Conservation (phyloP, 2,797 vertebrate species). For the Karalla daura region DNA sequence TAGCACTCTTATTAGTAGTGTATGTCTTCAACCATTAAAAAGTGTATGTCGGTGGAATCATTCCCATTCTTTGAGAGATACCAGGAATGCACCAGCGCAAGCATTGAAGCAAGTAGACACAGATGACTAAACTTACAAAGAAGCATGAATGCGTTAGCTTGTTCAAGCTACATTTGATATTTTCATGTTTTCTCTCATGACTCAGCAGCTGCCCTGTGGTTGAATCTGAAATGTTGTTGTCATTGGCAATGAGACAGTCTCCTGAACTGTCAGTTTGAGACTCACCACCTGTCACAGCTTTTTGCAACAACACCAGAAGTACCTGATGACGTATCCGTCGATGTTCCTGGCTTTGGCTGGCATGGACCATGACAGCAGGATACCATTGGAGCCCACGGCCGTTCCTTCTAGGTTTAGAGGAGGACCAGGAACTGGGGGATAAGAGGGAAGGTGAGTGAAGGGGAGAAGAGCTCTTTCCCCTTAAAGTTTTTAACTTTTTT, state of each 20-base stretch:
- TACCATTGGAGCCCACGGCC: conserved; percentile 94
- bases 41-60: neutral
- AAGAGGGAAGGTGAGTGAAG: neutral
- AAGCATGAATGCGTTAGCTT: no score
- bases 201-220: neutral
- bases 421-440: conserved; percentile 78
- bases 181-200: conserved; percentile 3
- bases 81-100: neutral
- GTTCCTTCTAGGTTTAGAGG: conserved; percentile 88
- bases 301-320: conserved; percentile 4
- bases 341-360: conserved; percentile 81
- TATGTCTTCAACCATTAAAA: neutral
- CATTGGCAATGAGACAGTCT: neutral
- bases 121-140: neutral
- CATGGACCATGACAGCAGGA: conserved; percentile 91
- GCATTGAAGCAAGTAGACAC: neutral
- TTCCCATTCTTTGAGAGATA: neutral
- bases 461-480: neutral
- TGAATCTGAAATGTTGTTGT: neutral
- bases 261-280: neutral
- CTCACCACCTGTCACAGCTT: neutral
- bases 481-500: neutral
- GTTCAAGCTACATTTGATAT: neutral
- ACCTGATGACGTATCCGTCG: conserved; percentile 89
- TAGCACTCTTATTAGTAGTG: neutral